Evolutionary conservation across 2,113 vertebrate species (phyloP), one percentile per base, ranked within the genome.

Genomic region (Cinclus mexicanus): DNA sequence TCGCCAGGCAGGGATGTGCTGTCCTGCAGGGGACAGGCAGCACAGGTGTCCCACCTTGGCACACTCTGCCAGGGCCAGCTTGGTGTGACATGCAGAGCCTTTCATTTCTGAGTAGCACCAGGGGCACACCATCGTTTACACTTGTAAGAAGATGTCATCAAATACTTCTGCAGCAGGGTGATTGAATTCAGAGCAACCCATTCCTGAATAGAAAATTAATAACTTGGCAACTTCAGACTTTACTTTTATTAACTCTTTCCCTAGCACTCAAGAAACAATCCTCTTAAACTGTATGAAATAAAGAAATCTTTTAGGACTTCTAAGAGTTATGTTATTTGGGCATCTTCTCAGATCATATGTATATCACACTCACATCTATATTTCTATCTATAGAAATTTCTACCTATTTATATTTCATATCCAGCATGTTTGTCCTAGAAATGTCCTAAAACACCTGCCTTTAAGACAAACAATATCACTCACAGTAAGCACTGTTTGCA

Each of bases 141-240:
- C 68, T 90, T 86, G 44, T 25, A 64, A 78, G 71, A 77, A 65
- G 71, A 47, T 70, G 71, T 31, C 68, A 60, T 92, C 83, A 56
- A 60, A 89, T 94, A 39, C n/a, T 93, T 71, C 37, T 83, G 72
- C 64, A 53, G 41, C 47, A 33, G 57, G 7, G n/a, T 90, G 94
- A 93, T 90, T 81, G 47, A 94, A 90, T 95, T 90, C 85, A 93
- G 82, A 81, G 68, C 28, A 94, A 71, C 44, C 9, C 56, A 41
- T 64, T 96, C 61, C 79, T 41, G 41, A 92, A 86, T 61, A 56
- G 88, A 94, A 95, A 89, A 92, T 78, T 23, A 89, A 68, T 89
- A 89, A 75, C 83, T 93, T 92, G 76, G 49, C 80, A 94, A 64
- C n/a, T 29, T 88, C 44, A 60, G 56, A 14, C 11, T 88, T 83